Base-by-base conservation (phyloP, 2,888 invertebrate species). In the Muschampia plurimacula region DNA sequence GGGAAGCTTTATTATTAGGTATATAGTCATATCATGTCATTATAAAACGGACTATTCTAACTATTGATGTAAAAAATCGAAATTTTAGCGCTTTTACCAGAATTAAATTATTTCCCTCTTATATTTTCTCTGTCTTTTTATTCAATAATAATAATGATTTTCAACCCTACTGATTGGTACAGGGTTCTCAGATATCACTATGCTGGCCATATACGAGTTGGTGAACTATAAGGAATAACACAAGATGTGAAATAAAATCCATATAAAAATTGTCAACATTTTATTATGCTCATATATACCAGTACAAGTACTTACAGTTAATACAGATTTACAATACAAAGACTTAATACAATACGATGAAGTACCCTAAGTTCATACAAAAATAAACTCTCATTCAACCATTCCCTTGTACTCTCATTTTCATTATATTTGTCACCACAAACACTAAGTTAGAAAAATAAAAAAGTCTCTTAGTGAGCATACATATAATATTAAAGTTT, bases 291-390 rank as follows among this genome's bases (percentile, higher is more conserved):
- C 55, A 71, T 65, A 70, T 65, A 71, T 70, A 91, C 89, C 89
- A 88, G 88, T 93, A 91, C 88, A 91, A 89, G 86, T 89, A 86
- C 86, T 89, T 90, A 92, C 85, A 89, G 84, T 78, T 86, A 90
- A 77, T 76, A 83, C 77, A 81, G 80, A 80, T 78, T 87, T 89
- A 90, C 81, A 89, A 85, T 90, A 87, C 83, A 89, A 87, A 88
- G 88, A 86, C 85, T 86, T 81, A 84, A 79, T 77, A 81, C 74
- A 22, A 60, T 82, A 52, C 49, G 49, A 85, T 82, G 66, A 83
- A 84, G 81, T 88, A 87, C 81, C 80, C 84, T 86, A 88, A 72
- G 84, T 83, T 82, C 89, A 90, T 92, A 92, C 89, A 92, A 92
- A 92, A 92, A 92, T 92, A 92, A 92, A 87, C 78, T 90, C 83